Evolutionary conservation across 2,888 invertebrate genomes (phyloP).

Genomic region (Perdita meconis): DNA sequence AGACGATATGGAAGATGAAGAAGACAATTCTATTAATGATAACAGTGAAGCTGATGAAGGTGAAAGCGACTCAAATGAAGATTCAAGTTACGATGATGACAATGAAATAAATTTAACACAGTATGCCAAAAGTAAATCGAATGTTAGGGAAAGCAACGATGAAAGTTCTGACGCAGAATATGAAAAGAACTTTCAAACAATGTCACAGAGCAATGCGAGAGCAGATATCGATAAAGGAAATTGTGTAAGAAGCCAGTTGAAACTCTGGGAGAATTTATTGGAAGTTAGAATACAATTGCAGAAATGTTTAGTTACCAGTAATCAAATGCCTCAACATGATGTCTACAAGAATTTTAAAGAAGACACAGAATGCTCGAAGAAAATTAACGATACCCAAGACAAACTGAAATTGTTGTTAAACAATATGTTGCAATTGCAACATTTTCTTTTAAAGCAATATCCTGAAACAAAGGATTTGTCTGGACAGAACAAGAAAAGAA

Average conservation of each 20-base stretch:
- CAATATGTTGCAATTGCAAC: slow-evolving; percentile 88
- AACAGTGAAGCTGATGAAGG: slow-evolving; percentile 44
- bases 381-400: slow-evolving; percentile 85
- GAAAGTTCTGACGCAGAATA: slow-evolving; percentile 81
- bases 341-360: slow-evolving; percentile 85
- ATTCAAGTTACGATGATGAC: slow-evolving; percentile 55
- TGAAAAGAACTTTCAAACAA: slow-evolving; percentile 81
- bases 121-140: slow-evolving; percentile 67
- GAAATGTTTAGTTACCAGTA: slow-evolving; percentile 90
- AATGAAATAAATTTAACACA: slow-evolving; percentile 41
- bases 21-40: too few relatives aligned
- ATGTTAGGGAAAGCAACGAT: slow-evolving; percentile 75
- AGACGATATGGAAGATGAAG: slow-evolving; percentile 57
- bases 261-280: slow-evolving; percentile 93
- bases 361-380: slow-evolving; percentile 85
- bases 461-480: slow-evolving; percentile 88
- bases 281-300: slow-evolving; percentile 95
- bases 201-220: slow-evolving; percentile 86
- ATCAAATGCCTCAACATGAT: slow-evolving; percentile 91
- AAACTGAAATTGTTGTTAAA: slow-evolving; percentile 88
- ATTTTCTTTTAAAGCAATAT: slow-evolving; percentile 87
- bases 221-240: slow-evolving; percentile 88
- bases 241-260: slow-evolving; percentile 89
- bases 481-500: slow-evolving; percentile 73
- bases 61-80: slow-evolving; percentile 53